Evolutionary conservation across 2,797 vertebrate genomes (phyloP).

Genomic region (Coluber constrictor): DNA sequence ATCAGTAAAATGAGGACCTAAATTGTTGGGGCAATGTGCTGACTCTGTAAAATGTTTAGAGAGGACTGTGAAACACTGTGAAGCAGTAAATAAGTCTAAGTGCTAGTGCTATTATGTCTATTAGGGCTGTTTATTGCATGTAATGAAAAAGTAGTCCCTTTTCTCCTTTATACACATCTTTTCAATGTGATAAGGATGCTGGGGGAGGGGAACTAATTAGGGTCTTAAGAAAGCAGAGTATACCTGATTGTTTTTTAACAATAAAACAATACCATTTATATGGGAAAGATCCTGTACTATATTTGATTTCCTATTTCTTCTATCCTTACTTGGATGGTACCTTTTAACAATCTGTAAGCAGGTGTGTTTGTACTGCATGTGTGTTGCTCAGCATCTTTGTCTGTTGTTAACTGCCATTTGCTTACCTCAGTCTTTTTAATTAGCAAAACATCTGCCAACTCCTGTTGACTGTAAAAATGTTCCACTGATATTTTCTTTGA

Average conservation of each 20-base stretch:
- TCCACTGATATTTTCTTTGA: constrained; percentile 57
- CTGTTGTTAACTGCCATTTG: constrained; percentile 3
- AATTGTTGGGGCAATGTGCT: background rate
- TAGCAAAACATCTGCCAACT: constrained; percentile 47
- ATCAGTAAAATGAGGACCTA: background rate
- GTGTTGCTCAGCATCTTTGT: constrained; percentile 69
- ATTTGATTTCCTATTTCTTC: background rate
- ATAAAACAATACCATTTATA: background rate
- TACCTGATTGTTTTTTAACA: background rate
- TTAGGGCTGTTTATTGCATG: background rate
- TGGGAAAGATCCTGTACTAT: background rate
- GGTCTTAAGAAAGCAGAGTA: background rate
- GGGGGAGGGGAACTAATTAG: background rate
- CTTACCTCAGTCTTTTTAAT: constrained; percentile 33
- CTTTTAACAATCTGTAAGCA: constrained; percentile 33
- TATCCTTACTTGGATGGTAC: constrained; percentile 1
- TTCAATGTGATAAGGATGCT: background rate
- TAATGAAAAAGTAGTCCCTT: background rate
- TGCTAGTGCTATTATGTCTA: background rate
- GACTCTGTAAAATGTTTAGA: background rate
- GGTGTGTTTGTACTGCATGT: background rate
- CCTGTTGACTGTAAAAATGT: constrained; percentile 40
- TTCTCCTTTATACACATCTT: background rate
- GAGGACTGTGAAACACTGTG: background rate
- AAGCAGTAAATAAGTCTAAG: background rate